Evolutionary conservation across 2,797 vertebrate species (phyloP).

Genomic region (Dryobates pubescens): DNA sequence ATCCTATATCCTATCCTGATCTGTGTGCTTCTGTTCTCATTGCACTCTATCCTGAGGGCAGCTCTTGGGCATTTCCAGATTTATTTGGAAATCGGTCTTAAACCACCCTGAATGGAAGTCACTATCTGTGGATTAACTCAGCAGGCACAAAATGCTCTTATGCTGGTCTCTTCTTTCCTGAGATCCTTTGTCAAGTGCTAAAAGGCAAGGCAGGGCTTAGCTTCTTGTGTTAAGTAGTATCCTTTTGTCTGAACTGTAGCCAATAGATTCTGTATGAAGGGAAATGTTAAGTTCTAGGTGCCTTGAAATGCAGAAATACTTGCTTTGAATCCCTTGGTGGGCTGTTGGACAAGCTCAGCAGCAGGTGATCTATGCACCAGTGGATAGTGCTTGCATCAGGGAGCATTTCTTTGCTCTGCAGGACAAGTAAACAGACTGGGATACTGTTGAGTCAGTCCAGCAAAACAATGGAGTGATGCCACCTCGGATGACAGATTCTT

Average conservation of each 20-base stretch:
- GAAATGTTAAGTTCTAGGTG: neutral
- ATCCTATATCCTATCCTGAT: neutral
- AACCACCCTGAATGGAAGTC: neutral
- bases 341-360: constrained; percentile 3
- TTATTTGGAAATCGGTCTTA: neutral
- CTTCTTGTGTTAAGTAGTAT: neutral
- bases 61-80: neutral
- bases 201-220: neutral
- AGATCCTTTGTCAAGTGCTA: neutral
- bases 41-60: neutral
- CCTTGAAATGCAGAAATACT: neutral
- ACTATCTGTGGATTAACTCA: neutral
- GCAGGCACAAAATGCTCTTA: neutral
- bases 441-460: neutral
- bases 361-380: neutral
- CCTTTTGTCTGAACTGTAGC: neutral
- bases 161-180: neutral
- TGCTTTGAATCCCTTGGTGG: neutral
- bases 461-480: neutral
- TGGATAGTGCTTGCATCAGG: neutral
- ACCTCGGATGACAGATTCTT: neutral
- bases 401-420: neutral
- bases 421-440: neutral
- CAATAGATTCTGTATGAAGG: neutral
- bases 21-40: neutral